Evolutionary conservation across 2,888 invertebrate genomes (phyloP).

Genomic region (Mycogona germanica): DNA sequence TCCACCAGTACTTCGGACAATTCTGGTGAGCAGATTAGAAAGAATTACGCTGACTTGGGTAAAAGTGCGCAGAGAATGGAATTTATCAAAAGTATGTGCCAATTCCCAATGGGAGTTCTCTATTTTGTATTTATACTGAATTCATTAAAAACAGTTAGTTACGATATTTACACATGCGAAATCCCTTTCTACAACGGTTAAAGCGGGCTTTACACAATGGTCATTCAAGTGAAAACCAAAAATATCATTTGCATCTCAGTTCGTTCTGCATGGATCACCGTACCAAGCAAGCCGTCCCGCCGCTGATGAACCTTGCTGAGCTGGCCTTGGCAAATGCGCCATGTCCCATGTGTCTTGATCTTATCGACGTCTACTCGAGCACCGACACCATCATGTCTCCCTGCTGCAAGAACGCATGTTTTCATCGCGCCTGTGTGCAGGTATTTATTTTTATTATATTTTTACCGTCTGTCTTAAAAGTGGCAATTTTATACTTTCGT

Average conservation of each 20-base stretch:
- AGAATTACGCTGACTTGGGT: background rate
- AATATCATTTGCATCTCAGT: constrained; percentile 38
- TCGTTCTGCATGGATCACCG: constrained; percentile 51
- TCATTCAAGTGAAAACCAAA: too few relatives aligned
- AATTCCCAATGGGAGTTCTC: too few relatives aligned
- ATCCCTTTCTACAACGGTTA: too few relatives aligned
- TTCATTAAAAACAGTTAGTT: background rate
- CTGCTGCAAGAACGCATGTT: constrained; percentile 65
- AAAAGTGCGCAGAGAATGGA: too few relatives aligned
- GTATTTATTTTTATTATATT: too few relatives aligned
- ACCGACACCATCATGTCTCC: constrained; percentile 50
- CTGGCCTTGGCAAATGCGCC: constrained; percentile 30
- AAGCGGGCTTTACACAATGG: too few relatives aligned
- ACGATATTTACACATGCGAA: background rate
- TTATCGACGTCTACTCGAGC: constrained; percentile 37
- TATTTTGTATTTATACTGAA: background rate
- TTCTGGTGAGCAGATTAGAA: constrained; percentile 37
- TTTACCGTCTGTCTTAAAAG: too few relatives aligned
- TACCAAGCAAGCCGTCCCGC: constrained; percentile 39
- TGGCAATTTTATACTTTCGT: too few relatives aligned
- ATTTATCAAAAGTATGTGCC: too few relatives aligned
- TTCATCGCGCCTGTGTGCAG: constrained; percentile 58
- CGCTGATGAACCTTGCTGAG: constrained; percentile 29
- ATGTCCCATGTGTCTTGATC: constrained; percentile 59
- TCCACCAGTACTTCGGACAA: constrained; percentile 50